These are phyloP conservation scores for Turritopsis dohrnii DNA, from an alignment of 30 jellyfish, hydroid and myxozoan genomes.

Conservation along the genomic window DNA sequence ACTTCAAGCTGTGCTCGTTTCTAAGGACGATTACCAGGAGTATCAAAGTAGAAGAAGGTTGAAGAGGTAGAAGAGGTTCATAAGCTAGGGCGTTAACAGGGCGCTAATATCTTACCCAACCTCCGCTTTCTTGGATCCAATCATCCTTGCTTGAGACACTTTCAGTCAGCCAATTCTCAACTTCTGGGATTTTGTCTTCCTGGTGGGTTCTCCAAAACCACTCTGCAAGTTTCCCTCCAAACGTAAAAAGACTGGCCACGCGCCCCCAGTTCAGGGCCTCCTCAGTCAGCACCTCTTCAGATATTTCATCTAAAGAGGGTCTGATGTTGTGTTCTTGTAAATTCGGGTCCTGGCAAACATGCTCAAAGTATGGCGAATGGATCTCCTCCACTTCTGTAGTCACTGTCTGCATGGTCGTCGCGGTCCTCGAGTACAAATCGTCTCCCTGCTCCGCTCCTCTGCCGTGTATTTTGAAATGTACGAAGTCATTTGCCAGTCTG, in stretches of 20 bases:
- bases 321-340: conserved; percentile 31
- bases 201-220: conserved; percentile 41
- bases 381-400: conserved; percentile 26
- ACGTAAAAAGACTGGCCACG: conserved; percentile 34
- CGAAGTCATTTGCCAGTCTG: conserved; percentile 20
- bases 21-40: too few species aligned
- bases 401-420: conserved; percentile 24
- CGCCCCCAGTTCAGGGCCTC: conserved; percentile 42
- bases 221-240: conserved; percentile 48
- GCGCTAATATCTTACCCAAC: conserved; percentile 38
- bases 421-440: not conserved
- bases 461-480: conserved; percentile 21
- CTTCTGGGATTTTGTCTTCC: conserved; percentile 37
- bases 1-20: too few species aligned
- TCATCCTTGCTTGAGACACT: conserved; percentile 17
- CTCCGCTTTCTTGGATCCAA: conserved; percentile 49
- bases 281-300: conserved; percentile 22
- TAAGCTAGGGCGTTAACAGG: not conserved
- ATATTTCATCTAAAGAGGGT: conserved; percentile 7
- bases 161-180: conserved; percentile 45
- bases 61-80: not conserved
- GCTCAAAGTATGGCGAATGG: conserved; percentile 30
- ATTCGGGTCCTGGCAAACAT: conserved; percentile 25
- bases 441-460: conserved; percentile 7
- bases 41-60: too few species aligned